Base-by-base conservation (phyloP, 2,888 invertebrate species). In the Rhopalosiphum nymphaeae region DNA sequence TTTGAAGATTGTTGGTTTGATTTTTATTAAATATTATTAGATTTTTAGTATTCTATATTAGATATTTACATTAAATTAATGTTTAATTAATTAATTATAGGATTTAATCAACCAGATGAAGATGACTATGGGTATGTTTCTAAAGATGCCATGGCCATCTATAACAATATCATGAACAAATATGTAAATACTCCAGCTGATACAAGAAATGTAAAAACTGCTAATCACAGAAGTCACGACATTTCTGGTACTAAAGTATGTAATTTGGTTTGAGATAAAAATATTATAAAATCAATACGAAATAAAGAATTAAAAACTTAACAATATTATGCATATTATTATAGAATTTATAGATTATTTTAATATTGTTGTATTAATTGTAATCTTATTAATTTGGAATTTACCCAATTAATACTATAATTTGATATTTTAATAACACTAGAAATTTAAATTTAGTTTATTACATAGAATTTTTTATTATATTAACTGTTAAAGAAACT, bases 61-160 rank as follows among this genome's bases (percentile, higher is more conserved):
- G 4, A 67, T 67, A 67, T n/a, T 11, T n/a, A 7, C 21, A 36
- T 78, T 78, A 10, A 36, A 21, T 53, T 53, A 53, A 57, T 26
- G 42, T 42, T 56, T 42, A 42, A 53, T 89, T 44, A 3, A 53
- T 36, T 92, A 44, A 44, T 78, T 85, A 84, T 95, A 96, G 96
- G 98, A 0, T 97, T 97, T 0, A 97, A 97, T 2, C 98, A 98
- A 95, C 98, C 98, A 0, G 98, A 98, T 95, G 98, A 98, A 95
- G 98, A 98, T 96, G 98, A 98, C 95, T 98, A 98, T 95, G 98
- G 98, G 0, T 98, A 98, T 95, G 98, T 98, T 84, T 98, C 98
- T 0, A 97, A 97, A 95, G 98, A 98, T 96, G 98, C 98, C 2
- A 97, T 98, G 87, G 98, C 97, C 56, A 97, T 97, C 95, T 98